Evolutionary conservation across 2,888 invertebrate genomes (phyloP), one percentile per base, ranked within the genome.

Genomic region (Tanypteryx hageni): DNA sequence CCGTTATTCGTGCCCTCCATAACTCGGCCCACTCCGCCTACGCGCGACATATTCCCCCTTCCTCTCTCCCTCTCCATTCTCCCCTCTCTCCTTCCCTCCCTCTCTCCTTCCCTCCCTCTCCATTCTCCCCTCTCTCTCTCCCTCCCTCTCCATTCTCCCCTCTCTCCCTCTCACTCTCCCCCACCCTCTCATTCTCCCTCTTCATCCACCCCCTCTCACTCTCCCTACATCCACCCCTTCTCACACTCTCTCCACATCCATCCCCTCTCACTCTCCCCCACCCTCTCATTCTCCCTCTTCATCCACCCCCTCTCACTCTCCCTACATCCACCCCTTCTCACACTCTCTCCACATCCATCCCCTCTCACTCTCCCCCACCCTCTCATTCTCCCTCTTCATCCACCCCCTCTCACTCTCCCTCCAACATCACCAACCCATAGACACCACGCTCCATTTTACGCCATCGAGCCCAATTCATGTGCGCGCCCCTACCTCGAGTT

Each of bases 371-470:
- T 44, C 44, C 5, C n/a, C 44, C 44, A 44, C 44, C 44, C 44
- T 5, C 44, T 27, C 85, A 58, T 4, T 59, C 59, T 59, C 64
- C 18, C 92, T 57, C 58, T n/a, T 10, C 31, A 61, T 5, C 44
- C n/a, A 0, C 89, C 56, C 57, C 0, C 14, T 59, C 27, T 57
- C 58, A n/a, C 14, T 59, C 89, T 16, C 61, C n/a, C 93, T 94
- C 93, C 93, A 93, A 93, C 93, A 93, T 93, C 93, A 93, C 91
- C 93, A 93, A 92, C 92, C 93, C 82, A 92, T 92, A 93, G 94
- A 86, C 93, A 93, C 93, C 93, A 44, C 5, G 44, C 44, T 94
- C 94, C 93, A 94, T 83, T 18, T 81, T 83, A 44, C 57, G 64
- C n/a, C 61, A 16, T 92, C 89, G 11, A 89, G 92, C 84, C 76